A percentile compares a stretch with the other conserved stretches of the same genome.
Conservation (phyloP, 2,113 vertebrate genomes). For the Marmota monax region DNA sequence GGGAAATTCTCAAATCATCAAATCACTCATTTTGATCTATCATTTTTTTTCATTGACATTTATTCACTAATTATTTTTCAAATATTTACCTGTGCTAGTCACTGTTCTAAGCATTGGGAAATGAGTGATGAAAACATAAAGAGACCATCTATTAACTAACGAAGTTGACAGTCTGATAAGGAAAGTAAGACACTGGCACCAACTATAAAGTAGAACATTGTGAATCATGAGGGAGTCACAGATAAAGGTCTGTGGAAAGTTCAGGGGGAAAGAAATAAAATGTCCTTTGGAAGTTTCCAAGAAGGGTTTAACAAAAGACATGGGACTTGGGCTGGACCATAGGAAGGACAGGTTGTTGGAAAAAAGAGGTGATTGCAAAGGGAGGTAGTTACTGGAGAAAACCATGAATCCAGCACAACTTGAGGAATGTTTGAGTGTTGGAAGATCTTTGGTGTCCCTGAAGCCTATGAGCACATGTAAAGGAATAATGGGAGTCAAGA, state of each 20-base stretch:
- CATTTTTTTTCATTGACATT: background rate
- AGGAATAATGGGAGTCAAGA: background rate
- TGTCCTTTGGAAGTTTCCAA: conserved; percentile 5
- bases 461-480: background rate
- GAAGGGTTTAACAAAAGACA: conserved; percentile 28
- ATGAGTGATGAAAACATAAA: conserved; percentile 8
- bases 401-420: background rate
- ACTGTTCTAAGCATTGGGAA: background rate
- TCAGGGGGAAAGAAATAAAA: conserved; percentile 27
- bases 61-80: conserved; percentile 9
- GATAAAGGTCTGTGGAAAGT: conserved; percentile 2
- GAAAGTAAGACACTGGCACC: conserved; percentile 27
- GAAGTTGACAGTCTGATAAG: conserved; percentile 42
- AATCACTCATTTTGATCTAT: background rate
- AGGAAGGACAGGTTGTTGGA: background rate
- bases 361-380: background rate
- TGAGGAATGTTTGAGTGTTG: background rate
- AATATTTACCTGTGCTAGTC: conserved; percentile 44
- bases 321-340: background rate
- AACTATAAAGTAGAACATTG: background rate
- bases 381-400: background rate
- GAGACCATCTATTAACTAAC: background rate
- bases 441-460: too few relatives aligned
- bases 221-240: conserved; percentile 38
- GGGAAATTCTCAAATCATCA: background rate